Evolutionary conservation across 1,140 invertebrate genomes (phyloP).

Genomic region (Ephestia elutella): DNA sequence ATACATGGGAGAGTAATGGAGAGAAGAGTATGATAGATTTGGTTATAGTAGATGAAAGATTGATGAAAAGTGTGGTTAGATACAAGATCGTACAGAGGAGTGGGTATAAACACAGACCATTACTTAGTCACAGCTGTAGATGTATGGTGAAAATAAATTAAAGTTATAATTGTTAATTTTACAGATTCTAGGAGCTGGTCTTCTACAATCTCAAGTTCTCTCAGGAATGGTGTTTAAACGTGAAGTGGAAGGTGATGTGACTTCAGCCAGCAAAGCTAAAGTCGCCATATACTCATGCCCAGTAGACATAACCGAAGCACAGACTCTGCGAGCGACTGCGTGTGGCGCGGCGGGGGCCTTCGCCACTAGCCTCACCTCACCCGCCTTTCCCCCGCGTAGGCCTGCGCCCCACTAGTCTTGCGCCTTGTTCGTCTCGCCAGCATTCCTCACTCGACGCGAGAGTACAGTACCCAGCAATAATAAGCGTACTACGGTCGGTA

Average conservation of each 20-base stretch:
- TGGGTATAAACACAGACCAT: no score
- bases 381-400: constrained; percentile 19
- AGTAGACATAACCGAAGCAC: constrained; percentile 96
- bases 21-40: no score
- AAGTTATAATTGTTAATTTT: constrained; percentile 10
- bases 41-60: no score
- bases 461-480: no score
- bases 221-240: constrained; percentile 99
- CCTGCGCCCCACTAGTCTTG: constrained; percentile 27
- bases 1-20: no score
- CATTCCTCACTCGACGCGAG: constrained; percentile 62
- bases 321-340: constrained; percentile 79
- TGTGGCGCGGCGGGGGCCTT: constrained; percentile 25
- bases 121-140: no score
- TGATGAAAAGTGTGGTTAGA: no score
- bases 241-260: constrained; percentile 94
- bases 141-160: no score
- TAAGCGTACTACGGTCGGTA: no score
- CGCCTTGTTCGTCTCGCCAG: constrained; percentile 26
- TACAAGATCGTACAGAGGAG: no score
- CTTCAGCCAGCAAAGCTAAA: constrained; percentile 85
- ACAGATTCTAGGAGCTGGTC: constrained; percentile 85
- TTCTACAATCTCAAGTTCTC: constrained; percentile 84
- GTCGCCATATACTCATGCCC: constrained; percentile 96
- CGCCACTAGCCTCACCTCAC: constrained; percentile 22